phyloP scores from a whole-genome alignment of 2,113 vertebrate genomes.

The Phocoena phocoena region DNA sequence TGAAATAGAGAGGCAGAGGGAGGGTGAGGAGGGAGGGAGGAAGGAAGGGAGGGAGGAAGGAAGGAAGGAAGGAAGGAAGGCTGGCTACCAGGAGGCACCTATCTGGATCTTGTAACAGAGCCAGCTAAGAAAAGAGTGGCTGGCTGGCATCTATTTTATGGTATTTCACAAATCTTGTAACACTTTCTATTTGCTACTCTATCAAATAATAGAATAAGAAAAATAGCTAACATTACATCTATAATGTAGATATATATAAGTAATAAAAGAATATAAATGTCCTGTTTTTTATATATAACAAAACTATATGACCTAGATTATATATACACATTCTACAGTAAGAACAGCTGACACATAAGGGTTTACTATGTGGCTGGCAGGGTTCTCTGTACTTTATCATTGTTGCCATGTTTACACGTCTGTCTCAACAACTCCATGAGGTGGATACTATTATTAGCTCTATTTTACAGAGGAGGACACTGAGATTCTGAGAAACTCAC shows the following conservation, averaged over 20 bases:
- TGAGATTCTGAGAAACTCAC: neutral
- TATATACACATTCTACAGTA: neutral
- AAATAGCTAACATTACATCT: neutral
- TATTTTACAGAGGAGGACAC: neutral
- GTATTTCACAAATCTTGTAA: neutral
- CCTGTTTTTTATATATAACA: neutral
- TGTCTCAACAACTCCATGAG: neutral
- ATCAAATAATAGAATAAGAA: neutral
- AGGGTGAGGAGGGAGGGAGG: neutral
- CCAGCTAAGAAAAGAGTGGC: neutral
- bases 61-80: neutral
- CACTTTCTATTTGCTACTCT: neutral
- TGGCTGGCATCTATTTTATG: neutral
- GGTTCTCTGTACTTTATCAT: neutral
- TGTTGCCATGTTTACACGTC: neutral
- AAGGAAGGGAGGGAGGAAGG: accelerated
- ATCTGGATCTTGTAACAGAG: neutral
- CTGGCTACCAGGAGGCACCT: accelerated
- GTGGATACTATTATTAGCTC: neutral
- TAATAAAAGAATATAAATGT: neutral
- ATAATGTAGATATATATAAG: neutral
- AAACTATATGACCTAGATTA: neutral
- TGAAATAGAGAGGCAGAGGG: neutral
- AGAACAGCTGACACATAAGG: neutral
- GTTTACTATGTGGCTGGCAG: neutral